phyloP scores from a whole-genome alignment of 2,888 invertebrate species.

The Adineta ricciae region DNA sequence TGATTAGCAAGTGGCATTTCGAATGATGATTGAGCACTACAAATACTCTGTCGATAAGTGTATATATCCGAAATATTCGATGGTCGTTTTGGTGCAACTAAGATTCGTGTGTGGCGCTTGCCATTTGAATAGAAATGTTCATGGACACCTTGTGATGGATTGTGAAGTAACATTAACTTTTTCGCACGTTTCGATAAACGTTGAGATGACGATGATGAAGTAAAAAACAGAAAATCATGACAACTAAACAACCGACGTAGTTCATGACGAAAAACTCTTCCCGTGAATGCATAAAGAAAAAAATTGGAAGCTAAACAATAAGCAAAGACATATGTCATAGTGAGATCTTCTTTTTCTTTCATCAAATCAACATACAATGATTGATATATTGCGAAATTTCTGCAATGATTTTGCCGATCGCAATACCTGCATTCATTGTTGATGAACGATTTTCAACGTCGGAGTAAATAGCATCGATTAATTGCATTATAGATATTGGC shows the following conservation, averaged over 20 bases:
- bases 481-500: slow-evolving; percentile 39
- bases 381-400: slow-evolving; percentile 18
- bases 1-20: not conserved
- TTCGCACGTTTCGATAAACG: not conserved
- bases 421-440: slow-evolving; percentile 37
- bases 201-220: not conserved
- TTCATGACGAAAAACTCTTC: slow-evolving; percentile 40
- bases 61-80: not conserved
- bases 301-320: slow-evolving; percentile 43
- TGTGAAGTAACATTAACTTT: not conserved
- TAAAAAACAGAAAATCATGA: not conserved
- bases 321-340: too few relatives aligned
- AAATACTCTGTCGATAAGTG: not conserved
- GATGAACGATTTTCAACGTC: not conserved
- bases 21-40: not conserved
- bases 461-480: slow-evolving; percentile 36
- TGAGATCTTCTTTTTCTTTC: not conserved
- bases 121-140: slow-evolving; percentile 11
- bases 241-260: slow-evolving; percentile 35
- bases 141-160: not conserved
- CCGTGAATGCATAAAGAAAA: slow-evolving; percentile 41
- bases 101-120: not conserved
- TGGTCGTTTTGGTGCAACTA: not conserved
- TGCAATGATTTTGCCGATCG: slow-evolving; percentile 34
- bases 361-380: not conserved